phyloP scores from a whole-genome alignment of 2,888 invertebrate genomes.

The Caenorhabditis virilis region DNA sequence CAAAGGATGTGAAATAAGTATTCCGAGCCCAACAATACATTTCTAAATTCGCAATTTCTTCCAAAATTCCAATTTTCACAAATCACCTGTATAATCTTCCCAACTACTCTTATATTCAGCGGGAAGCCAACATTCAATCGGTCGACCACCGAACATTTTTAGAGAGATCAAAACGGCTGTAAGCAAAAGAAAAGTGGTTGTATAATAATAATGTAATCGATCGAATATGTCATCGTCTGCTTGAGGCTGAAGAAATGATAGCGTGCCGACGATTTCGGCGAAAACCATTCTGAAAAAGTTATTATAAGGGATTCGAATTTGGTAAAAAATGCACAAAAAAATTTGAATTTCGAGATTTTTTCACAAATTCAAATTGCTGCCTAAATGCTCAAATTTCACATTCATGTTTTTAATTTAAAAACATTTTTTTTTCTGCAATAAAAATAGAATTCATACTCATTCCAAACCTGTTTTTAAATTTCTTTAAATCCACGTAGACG shows the following conservation, averaged over 20 bases:
- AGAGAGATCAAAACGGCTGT: constrained; percentile 69
- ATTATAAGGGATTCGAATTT: background rate
- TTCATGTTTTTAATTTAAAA: no score
- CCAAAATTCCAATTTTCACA: background rate
- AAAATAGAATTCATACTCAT: no score
- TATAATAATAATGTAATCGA: constrained; percentile 72
- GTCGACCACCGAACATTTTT: constrained; percentile 68
- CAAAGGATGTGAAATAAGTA: constrained; percentile 67
- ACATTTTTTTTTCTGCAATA: no score
- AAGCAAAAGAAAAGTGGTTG: constrained; percentile 71
- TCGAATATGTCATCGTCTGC: constrained; percentile 69
- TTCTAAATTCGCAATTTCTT: constrained; percentile 31
- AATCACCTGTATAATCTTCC: constrained; percentile 67
- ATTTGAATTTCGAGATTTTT: no score
- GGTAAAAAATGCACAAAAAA: background rate
- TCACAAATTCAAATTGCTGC: background rate
- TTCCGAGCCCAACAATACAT: constrained; percentile 68
- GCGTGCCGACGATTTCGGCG: constrained; percentile 66
- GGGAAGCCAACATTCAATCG: constrained; percentile 67
- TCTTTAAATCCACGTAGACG: no score
- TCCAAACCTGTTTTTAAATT: no score
- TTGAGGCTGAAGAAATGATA: constrained; percentile 65
- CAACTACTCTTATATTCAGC: constrained; percentile 66
- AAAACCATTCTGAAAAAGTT: constrained; percentile 63
- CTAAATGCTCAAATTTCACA: no score